phyloP scores from a whole-genome alignment of 2,797 vertebrate species.

The Lophius americanus region DNA sequence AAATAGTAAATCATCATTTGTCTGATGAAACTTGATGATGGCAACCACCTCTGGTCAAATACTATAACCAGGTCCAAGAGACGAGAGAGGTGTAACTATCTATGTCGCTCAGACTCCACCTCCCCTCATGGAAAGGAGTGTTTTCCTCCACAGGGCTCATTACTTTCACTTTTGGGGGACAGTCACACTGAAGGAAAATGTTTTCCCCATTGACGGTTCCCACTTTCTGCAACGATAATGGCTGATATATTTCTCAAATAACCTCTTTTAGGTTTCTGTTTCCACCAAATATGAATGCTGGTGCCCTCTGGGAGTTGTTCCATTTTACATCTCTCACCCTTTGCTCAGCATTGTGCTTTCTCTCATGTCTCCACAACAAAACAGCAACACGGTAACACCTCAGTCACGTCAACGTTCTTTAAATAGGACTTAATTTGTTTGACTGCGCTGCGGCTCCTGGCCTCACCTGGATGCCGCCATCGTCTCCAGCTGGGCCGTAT shows the following conservation, averaged over 20 bases:
- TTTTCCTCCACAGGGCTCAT: conserved; percentile 24
- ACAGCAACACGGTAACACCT: conserved; percentile 15
- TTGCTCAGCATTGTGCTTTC: conserved; percentile 33
- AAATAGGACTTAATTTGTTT: conserved; percentile 66
- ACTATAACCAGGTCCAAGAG: conserved; percentile 19
- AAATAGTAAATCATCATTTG: too few species aligned
- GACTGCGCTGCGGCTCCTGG: conserved; percentile 16
- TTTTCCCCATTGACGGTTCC: conserved; percentile 53
- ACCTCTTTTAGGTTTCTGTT: conserved; percentile 56
- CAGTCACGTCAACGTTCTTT: conserved; percentile 34
- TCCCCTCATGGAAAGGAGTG: conserved; percentile 5
- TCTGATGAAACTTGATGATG: too few species aligned
- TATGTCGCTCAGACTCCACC: neutral
- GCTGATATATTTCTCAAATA: conserved; percentile 67
- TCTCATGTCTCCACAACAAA: conserved; percentile 38
- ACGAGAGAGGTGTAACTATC: conserved; percentile 27
- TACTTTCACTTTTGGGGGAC: conserved; percentile 31
- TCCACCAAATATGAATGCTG: conserved; percentile 49
- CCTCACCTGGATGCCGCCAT: conserved; percentile 40
- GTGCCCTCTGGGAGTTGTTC: conserved; percentile 68
- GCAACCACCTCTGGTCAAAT: conserved; percentile 3
- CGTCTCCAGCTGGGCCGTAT: conserved; percentile 35
- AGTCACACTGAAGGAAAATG: conserved; percentile 21
- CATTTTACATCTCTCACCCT: conserved; percentile 63
- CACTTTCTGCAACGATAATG: conserved; percentile 49